phyloP scores from a whole-genome alignment of 2,888 invertebrate species.

The Scaptomyza caliginosa region DNA sequence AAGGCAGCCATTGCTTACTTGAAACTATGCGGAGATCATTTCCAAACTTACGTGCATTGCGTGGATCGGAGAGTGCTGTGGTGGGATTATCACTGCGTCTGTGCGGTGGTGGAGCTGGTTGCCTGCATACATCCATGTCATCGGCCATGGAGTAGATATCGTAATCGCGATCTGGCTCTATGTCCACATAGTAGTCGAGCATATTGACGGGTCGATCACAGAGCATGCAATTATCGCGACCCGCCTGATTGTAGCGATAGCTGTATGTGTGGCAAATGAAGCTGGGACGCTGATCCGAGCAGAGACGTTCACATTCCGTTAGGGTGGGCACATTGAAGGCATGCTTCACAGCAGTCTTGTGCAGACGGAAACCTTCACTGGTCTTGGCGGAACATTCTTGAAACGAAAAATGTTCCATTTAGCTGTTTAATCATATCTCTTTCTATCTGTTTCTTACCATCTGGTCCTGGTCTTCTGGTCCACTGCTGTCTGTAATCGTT shows the following conservation, averaged over 20 bases:
- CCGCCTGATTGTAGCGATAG: slow-evolving; percentile 86
- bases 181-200: slow-evolving; percentile 89
- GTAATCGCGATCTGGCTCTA: slow-evolving; percentile 89
- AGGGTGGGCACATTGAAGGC: slow-evolving; percentile 88
- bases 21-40: too few species aligned
- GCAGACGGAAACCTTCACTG: slow-evolving; percentile 90
- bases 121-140: slow-evolving; percentile 85
- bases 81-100: slow-evolving; percentile 70
- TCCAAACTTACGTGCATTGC: slow-evolving; percentile 81
- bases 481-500: slow-evolving; percentile 82
- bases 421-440: not conserved
- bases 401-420: slow-evolving; percentile 2
- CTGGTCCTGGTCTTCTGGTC: slow-evolving; percentile 84
- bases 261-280: slow-evolving; percentile 91
- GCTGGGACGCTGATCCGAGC: slow-evolving; percentile 87
- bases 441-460: slow-evolving; percentile 75
- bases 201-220: slow-evolving; percentile 89
- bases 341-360: slow-evolving; percentile 88
- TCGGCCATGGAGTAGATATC: slow-evolving; percentile 91
- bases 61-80: slow-evolving; percentile 84
- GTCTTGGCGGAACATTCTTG: slow-evolving; percentile 90
- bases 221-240: slow-evolving; percentile 90
- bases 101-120: slow-evolving; percentile 44
- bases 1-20: not conserved
- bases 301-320: slow-evolving; percentile 91